Conservation (phyloP, 2,888 invertebrate genomes). For the Halocaridina rubra region DNA sequence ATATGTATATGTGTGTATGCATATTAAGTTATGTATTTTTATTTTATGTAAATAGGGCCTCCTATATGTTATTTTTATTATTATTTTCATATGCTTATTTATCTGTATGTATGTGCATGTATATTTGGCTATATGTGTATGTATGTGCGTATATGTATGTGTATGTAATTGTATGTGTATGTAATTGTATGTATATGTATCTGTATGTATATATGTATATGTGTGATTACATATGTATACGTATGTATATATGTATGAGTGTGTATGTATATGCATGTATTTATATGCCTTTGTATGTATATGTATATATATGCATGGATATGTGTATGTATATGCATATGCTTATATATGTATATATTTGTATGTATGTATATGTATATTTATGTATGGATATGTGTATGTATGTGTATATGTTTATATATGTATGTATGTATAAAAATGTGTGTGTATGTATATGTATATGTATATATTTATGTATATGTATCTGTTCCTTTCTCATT, state of each 20-base stretch:
- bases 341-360: background rate
- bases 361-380: background rate
- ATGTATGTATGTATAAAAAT: background rate
- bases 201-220: background rate
- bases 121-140: background rate
- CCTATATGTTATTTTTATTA: background rate
- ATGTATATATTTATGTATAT: conserved; percentile 15
- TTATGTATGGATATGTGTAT: conserved; percentile 5
- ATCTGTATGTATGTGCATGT: background rate
- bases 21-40: background rate
- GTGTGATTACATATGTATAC: background rate
- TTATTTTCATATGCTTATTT: background rate
- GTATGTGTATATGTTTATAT: background rate
- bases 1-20: background rate
- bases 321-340: background rate
- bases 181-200: background rate
- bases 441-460: background rate
- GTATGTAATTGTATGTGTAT: background rate
- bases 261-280: background rate
- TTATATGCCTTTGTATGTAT: background rate
- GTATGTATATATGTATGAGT: background rate
- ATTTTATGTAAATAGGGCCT: too few relatives aligned
- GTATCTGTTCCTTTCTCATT: background rate
- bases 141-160: background rate
- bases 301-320: background rate